Conservation (phyloP, 2,113 vertebrate species). For the Vidua chalybeata region DNA sequence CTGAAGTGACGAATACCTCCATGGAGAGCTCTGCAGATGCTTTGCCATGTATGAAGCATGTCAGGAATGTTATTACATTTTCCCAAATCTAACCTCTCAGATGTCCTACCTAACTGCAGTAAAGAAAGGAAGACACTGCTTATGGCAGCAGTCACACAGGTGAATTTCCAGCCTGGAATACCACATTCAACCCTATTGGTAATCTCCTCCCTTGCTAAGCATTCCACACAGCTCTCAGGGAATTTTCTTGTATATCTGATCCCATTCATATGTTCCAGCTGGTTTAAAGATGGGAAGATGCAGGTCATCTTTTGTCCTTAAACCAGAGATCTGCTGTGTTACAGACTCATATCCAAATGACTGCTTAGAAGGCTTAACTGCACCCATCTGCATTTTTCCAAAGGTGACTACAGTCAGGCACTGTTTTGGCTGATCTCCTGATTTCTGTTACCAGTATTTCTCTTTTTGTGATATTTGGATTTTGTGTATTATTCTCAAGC, state of each 20-base stretch:
- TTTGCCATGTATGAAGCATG: background rate
- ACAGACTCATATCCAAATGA: background rate
- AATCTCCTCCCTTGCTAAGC: background rate
- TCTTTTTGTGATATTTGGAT: background rate
- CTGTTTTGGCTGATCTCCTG: background rate
- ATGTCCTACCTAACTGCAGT: background rate
- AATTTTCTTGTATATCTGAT: background rate
- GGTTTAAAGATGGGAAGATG: background rate
- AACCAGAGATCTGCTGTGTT: background rate
- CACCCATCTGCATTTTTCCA: background rate
- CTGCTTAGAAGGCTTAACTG: background rate
- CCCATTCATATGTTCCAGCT: background rate
- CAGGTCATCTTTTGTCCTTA: background rate
- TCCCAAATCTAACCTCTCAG: background rate
- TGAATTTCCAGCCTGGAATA: background rate
- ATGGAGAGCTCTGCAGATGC: background rate
- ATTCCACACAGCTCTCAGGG: background rate
- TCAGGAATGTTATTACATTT: background rate
- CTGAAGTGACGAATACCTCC: background rate
- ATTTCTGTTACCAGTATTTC: background rate
- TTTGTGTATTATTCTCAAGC: background rate
- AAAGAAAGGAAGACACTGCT: background rate
- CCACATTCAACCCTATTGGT: background rate
- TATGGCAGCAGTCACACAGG: background rate
- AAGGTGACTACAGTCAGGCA: background rate